These are phyloP conservation scores for Amazonetta brasiliensis DNA, from an alignment of 2,797 vertebrate genomes.

Conservation along the genomic window DNA sequence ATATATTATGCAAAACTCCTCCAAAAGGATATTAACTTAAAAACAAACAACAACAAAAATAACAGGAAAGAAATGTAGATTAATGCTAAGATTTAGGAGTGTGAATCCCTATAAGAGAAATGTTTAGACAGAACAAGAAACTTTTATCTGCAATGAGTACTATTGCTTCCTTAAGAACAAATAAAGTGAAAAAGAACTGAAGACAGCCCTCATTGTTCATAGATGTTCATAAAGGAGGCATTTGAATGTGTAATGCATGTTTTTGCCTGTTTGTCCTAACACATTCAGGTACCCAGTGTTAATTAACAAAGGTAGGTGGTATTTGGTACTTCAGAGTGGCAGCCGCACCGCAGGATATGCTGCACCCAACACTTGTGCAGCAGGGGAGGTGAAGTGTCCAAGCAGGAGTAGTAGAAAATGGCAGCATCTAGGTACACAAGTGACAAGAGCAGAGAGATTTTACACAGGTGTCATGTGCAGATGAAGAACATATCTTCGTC, in stretches of 20 bases:
- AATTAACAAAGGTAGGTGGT: accelerated
- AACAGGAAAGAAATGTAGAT: not conserved
- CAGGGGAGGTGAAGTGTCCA: no score
- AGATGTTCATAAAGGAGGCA: not conserved
- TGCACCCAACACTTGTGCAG: not conserved
- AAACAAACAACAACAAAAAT: not conserved
- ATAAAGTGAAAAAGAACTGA: not conserved
- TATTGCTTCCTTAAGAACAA: not conserved
- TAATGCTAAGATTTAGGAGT: not conserved
- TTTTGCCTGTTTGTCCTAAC: not conserved
- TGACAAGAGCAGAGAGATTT: not conserved
- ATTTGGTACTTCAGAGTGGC: not conserved
- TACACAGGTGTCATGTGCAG: not conserved
- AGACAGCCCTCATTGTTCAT: not conserved
- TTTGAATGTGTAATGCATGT: accelerated
- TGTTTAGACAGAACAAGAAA: not conserved
- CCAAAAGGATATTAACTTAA: not conserved
- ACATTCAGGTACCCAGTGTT: accelerated
- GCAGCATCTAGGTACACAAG: not conserved
- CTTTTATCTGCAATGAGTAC: not conserved
- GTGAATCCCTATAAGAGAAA: not conserved
- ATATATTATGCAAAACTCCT: not conserved
- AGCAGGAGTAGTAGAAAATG: not conserved
- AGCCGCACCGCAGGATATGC: not conserved
- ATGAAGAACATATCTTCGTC: not conserved